Conservation (phyloP, 2,888 invertebrate species). For the Machimus atricapillus region DNA sequence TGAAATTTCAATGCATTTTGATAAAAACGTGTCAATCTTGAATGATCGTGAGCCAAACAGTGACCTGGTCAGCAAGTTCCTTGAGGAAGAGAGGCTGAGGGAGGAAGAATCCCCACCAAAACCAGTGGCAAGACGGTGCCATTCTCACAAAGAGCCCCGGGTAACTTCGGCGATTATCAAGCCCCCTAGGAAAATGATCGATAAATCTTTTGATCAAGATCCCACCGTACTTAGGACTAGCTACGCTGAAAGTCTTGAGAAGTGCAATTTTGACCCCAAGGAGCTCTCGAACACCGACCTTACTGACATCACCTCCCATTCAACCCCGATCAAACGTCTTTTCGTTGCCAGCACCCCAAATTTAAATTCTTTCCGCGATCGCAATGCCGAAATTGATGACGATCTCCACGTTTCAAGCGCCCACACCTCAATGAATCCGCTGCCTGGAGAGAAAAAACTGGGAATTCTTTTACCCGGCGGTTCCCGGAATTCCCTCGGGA, state of each 20-base stretch:
- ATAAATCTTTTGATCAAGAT: slow-evolving; percentile 59
- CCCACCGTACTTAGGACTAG: slow-evolving; percentile 60
- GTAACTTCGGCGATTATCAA: slow-evolving; percentile 3
- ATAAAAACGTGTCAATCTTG: slow-evolving; percentile 67
- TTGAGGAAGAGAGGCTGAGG: slow-evolving; percentile 35
- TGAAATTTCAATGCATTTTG: slow-evolving; percentile 65
- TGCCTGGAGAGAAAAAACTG: slow-evolving; percentile 64
- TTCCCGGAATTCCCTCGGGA: slow-evolving; percentile 59
- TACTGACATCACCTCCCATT: not conserved
- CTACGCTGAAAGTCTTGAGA: slow-evolving; percentile 60
- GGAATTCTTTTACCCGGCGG: slow-evolving; percentile 57
- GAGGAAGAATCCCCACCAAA: slow-evolving; percentile 35
- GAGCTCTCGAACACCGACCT: slow-evolving; percentile 49
- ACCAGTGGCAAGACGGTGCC: slow-evolving; percentile 47
- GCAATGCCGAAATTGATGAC: slow-evolving; percentile 57
- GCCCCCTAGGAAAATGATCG: slow-evolving; percentile 48
- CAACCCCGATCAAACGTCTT: slow-evolving; percentile 51
- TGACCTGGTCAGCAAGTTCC: slow-evolving; percentile 48
- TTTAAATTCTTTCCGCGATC: slow-evolving; percentile 61
- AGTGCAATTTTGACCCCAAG: slow-evolving; percentile 57
- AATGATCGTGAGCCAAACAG: slow-evolving; percentile 64
- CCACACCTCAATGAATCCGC: slow-evolving; percentile 67
- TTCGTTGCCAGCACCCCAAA: slow-evolving; percentile 70
- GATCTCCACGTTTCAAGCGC: slow-evolving; percentile 68
- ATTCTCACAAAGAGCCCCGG: slow-evolving; percentile 3